These are phyloP conservation scores for Cremastinae sp. DNA, from an alignment of 2,888 invertebrate species.

Conservation along the genomic window DNA sequence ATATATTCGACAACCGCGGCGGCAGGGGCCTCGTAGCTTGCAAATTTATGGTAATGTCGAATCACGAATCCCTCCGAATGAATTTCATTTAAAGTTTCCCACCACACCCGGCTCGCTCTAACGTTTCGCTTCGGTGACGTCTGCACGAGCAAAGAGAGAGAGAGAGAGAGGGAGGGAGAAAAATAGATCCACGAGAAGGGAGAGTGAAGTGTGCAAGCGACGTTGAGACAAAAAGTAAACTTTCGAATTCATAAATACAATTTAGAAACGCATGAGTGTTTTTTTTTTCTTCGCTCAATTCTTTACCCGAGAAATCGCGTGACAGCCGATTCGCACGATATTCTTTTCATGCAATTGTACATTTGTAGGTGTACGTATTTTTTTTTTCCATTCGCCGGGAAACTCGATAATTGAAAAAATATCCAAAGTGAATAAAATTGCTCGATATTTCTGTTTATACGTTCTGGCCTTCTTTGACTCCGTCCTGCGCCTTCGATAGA, in stretches of 20 bases:
- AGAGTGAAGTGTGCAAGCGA: too few relatives aligned
- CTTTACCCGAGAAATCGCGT: neutral
- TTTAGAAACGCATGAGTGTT: constrained; percentile 68
- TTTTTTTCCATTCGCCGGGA: too few relatives aligned
- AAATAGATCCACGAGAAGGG: neutral
- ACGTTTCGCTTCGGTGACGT: constrained; percentile 50
- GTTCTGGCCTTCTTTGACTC: too few relatives aligned
- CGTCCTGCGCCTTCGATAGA: too few relatives aligned
- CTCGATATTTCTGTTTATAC: too few relatives aligned
- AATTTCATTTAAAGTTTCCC: constrained; percentile 76
- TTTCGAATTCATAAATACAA: constrained; percentile 74
- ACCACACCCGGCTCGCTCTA: constrained; percentile 64
- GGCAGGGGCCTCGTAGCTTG: constrained; percentile 67
- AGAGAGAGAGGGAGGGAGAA: constrained; percentile 1
- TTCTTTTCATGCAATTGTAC: too few relatives aligned
- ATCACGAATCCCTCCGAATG: constrained; percentile 75
- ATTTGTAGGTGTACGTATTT: too few relatives aligned
- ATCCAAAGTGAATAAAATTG: too few relatives aligned
- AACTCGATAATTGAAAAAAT: too few relatives aligned
- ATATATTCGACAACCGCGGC: constrained; percentile 71
- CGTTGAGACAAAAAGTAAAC: constrained; percentile 62
- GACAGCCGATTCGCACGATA: neutral
- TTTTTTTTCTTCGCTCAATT: neutral
- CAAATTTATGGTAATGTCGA: constrained; percentile 76
- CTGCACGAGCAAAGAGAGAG: constrained; percentile 5